Base-by-base conservation (phyloP, 2,888 invertebrate genomes). In the Herminia tarsipennalis region DNA sequence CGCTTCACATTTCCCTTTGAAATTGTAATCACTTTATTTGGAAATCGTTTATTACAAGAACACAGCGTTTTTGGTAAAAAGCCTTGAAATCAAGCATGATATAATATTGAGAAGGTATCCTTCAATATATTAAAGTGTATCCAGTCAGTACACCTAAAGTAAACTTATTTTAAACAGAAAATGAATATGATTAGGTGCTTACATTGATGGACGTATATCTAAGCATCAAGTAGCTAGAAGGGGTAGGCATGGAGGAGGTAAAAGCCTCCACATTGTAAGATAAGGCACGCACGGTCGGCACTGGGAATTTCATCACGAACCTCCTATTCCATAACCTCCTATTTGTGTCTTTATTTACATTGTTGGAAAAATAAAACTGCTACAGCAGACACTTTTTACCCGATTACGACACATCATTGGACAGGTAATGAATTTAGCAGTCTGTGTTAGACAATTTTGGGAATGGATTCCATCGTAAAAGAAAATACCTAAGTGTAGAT, bases 281-380 rank as follows among this genome's bases (percentile, higher is more conserved):
- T 89, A 88, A 88, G 86, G 83, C 89, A 88, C 86, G 87, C 85
- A 81, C 78, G 76, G 67, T 73, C 75, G 70, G 72, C 71, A 76
- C 75, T 73, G 81, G 70, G 73, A 81, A 81, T 84, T 83, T 82
- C 76, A 80, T 80, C 79, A 79, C 74, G 71, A 67, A 74, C 73
- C 76, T 73, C 72, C 51, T n/a, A n/a, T n/a, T n/a, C n/a, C n/a
- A n/a, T n/a, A n/a, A n/a, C n/a, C n/a, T n/a, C 67, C 24, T 67
- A 65, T 70, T 76, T 70, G 70, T 62, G 71, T 74, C 73, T 81
- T 76, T 83, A 78, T 81, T 79, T 77, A 73, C 69, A 70, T 73
- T 63, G 57, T 38, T 55, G 48, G 53, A 62, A 73, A 78, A 79
- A 77, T 71, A 13, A 25, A 18, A 2, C 12, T 14, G 5, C 10